A percentile compares a stretch with the other conserved stretches of the same genome.
Conservation (phyloP, 2,113 vertebrate species). For the Pseudolaguvia tuberculata region DNA sequence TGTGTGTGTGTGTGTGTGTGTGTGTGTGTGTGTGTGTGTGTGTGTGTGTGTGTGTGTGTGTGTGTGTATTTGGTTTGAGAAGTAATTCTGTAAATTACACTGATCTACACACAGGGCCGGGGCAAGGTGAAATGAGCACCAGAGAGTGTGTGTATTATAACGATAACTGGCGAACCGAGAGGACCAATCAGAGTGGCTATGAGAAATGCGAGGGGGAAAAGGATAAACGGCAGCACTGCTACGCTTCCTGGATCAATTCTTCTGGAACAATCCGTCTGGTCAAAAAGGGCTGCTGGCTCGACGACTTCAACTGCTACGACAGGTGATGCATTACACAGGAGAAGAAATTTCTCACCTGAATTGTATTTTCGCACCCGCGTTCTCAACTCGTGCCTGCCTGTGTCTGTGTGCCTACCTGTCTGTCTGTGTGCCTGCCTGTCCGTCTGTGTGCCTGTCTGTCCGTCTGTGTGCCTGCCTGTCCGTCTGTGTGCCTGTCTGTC, state of each 20-base stretch:
- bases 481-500: too few species aligned
- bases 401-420: background rate
- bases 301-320: slow-evolving; percentile 99
- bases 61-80: background rate
- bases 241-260: slow-evolving; percentile 95
- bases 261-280: slow-evolving; percentile 92
- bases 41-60: background rate
- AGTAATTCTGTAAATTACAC: background rate
- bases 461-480: too few species aligned
- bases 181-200: slow-evolving; percentile 91
- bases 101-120: slow-evolving; percentile 69
- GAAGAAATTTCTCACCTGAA: background rate
- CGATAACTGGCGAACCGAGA: slow-evolving; percentile 91
- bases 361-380: too few species aligned
- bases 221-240: slow-evolving; percentile 95
- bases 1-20: too few species aligned
- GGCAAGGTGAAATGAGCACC: slow-evolving; percentile 84
- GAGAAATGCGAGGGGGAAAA: slow-evolving; percentile 93
- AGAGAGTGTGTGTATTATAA: slow-evolving; percentile 96
- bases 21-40: background rate
- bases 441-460: too few species aligned
- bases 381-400: too few species aligned
- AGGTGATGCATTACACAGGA: slow-evolving; percentile 65
- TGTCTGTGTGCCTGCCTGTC: slow-evolving; percentile 14
- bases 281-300: slow-evolving; percentile 98